phyloP scores from a whole-genome alignment of 2,888 invertebrate species.

The Xylocampa areola region DNA sequence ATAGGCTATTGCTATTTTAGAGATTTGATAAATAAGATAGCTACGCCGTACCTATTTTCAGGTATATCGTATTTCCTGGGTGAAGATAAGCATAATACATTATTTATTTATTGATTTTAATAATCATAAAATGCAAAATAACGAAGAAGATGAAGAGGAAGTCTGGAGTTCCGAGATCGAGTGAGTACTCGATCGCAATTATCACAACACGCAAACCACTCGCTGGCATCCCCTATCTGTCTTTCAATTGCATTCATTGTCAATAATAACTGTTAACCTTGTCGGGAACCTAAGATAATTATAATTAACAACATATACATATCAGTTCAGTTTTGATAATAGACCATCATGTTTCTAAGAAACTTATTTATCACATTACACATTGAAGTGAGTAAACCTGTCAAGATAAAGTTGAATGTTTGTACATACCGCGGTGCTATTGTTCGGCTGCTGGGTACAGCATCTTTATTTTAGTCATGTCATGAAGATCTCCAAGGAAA shows the following conservation, averaged over 20 bases:
- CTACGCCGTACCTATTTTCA: slow-evolving; percentile 49
- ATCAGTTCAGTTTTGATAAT: slow-evolving; percentile 72
- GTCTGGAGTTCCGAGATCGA: slow-evolving; percentile 77
- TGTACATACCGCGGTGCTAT: slow-evolving; percentile 74
- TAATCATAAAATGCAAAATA: slow-evolving; percentile 48
- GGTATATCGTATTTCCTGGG: slow-evolving; percentile 32
- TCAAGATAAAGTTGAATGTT: slow-evolving; percentile 84
- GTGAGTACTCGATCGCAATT: slow-evolving; percentile 71
- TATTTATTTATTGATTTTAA: slow-evolving; percentile 1
- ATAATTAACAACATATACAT: slow-evolving; percentile 66
- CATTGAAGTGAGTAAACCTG: slow-evolving; percentile 79
- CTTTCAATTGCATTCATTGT: slow-evolving; percentile 28
- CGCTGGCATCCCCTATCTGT: slow-evolving; percentile 49
- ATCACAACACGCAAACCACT: slow-evolving; percentile 52
- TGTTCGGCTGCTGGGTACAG: slow-evolving; percentile 70
- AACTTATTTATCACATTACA: slow-evolving; percentile 77
- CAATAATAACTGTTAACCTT: slow-evolving; percentile 39
- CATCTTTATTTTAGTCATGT: slow-evolving; percentile 62
- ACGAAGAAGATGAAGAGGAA: slow-evolving; percentile 68
- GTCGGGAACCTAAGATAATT: slow-evolving; percentile 43
- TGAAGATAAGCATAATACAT: slow-evolving; percentile 31
- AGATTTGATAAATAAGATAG: slow-evolving; percentile 18
- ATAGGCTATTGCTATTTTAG: neutral
- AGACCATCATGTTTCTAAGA: slow-evolving; percentile 76
- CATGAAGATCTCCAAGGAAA: slow-evolving; percentile 52